Evolutionary conservation across 2,113 vertebrate species (phyloP).

Genomic region (Sporophila hypoxantha): DNA sequence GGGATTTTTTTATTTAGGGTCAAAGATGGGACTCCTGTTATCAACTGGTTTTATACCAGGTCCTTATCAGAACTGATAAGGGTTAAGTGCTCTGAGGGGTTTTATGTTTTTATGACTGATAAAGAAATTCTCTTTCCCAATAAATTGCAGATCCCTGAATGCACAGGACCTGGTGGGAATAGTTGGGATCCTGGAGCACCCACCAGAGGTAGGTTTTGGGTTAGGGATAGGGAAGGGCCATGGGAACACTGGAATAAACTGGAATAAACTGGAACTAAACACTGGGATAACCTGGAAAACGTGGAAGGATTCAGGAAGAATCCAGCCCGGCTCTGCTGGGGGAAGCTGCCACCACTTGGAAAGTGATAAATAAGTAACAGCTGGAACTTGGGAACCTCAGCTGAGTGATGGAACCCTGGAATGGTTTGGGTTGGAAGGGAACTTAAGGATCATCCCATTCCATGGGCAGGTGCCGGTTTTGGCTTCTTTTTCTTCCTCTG

Average conservation of each 20-base stretch:
- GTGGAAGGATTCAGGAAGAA: neutral
- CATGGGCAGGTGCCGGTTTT: neutral
- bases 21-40: neutral
- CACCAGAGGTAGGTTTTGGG: neutral
- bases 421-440: neutral
- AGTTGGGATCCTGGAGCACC: neutral
- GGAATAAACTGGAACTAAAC: no score
- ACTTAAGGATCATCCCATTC: neutral
- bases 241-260: no score
- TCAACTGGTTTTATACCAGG: neutral
- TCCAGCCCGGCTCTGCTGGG: neutral
- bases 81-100: neutral
- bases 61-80: neutral
- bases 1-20: neutral
- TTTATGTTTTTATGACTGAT: neutral
- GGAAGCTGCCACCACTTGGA: neutral
- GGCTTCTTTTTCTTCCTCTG: neutral
- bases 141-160: neutral
- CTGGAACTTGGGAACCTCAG: neutral
- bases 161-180: neutral
- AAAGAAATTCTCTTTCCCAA: neutral
- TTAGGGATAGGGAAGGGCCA: neutral
- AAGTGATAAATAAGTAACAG: fast-evolving
- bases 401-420: neutral
- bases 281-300: neutral